phyloP scores from a whole-genome alignment of 2,888 invertebrate species.

The Lobophora halterata region DNA sequence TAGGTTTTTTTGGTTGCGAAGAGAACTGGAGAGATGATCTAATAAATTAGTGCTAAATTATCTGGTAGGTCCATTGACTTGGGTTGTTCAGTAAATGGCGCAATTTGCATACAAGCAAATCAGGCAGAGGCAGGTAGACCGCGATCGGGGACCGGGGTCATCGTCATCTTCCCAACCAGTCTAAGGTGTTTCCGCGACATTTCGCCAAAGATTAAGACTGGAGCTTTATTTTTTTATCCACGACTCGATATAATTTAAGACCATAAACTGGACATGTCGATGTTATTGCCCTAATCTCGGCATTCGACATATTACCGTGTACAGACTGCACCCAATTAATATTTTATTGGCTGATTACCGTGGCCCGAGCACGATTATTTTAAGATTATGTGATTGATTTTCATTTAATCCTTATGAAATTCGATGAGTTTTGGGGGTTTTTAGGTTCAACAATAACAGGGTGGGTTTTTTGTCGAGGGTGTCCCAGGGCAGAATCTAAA shows the following conservation, averaged over 20 bases:
- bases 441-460: too few relatives aligned
- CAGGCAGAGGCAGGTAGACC: conserved; percentile 69
- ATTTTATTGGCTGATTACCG: conserved; percentile 21
- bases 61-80: conserved; percentile 61
- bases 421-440: too few relatives aligned
- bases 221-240: conserved; percentile 45
- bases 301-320: conserved; percentile 26
- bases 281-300: conserved; percentile 37
- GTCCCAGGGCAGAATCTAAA: too few relatives aligned
- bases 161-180: conserved; percentile 68
- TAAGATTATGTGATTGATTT: background rate
- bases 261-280: conserved; percentile 34
- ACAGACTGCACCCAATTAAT: conserved; percentile 24
- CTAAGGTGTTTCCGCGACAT: conserved; percentile 66
- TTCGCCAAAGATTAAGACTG: conserved; percentile 60
- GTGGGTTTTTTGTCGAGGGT: too few relatives aligned
- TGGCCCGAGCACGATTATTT: conserved; percentile 3
- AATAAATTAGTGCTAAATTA: conserved; percentile 65
- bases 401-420: background rate
- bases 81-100: conserved; percentile 57
- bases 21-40: conserved; percentile 46
- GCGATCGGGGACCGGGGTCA: conserved; percentile 61
- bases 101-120: conserved; percentile 71
- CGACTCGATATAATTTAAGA: conserved; percentile 31
- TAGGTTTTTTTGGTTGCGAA: too few relatives aligned